These are phyloP conservation scores for Calidris pugnax DNA, from an alignment of 2,113 vertebrate genomes.

Conservation along the genomic window DNA sequence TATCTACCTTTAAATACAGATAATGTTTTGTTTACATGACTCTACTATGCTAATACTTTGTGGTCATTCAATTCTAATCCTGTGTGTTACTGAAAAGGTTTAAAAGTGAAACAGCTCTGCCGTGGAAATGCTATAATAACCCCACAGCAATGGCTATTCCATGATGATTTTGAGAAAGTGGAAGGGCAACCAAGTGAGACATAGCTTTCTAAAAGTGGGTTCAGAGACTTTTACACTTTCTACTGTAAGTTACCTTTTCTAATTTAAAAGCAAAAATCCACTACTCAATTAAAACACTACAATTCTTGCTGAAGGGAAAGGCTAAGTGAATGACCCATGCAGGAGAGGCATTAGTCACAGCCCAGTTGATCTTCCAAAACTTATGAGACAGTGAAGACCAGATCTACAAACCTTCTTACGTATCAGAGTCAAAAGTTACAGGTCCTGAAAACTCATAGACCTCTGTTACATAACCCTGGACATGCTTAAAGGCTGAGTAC, in stretches of 20 bases:
- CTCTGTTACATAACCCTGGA: neutral
- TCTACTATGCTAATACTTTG: neutral
- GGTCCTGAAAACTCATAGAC: neutral
- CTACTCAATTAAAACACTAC: neutral
- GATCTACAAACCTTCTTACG: neutral
- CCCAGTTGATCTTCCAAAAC: neutral
- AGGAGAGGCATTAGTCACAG: neutral
- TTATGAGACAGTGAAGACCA: neutral
- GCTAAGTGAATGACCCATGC: neutral
- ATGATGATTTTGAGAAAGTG: neutral
- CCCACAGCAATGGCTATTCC: neutral
- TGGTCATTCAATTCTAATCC: neutral
- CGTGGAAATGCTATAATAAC: neutral
- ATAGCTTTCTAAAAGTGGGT: neutral
- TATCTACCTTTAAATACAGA: neutral
- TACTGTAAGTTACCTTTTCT: neutral
- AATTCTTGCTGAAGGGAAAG: neutral
- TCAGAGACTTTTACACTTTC: neutral
- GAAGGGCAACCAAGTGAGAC: neutral
- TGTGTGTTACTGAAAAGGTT: neutral
- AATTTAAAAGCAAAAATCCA: neutral
- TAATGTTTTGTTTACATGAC: neutral
- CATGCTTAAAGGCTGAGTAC: neutral
- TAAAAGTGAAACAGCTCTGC: neutral
- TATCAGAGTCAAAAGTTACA: neutral